These are phyloP conservation scores for Pavo muticus DNA, from an alignment of 2,113 vertebrate genomes.

Conservation along the genomic window DNA sequence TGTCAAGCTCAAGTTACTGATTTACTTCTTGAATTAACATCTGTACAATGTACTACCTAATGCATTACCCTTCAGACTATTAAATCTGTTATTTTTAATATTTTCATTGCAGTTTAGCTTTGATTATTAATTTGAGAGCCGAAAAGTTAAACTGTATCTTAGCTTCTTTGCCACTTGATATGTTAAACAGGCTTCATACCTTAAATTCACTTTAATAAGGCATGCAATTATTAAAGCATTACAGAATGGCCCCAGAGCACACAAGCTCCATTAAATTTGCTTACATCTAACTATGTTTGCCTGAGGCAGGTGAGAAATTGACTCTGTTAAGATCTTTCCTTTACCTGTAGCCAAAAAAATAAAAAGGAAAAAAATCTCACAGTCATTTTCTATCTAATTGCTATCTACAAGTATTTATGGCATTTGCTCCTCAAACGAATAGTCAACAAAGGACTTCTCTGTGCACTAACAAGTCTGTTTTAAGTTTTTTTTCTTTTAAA, in stretches of 20 bases:
- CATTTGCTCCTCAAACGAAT: conserved; percentile 78
- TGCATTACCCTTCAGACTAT: conserved; percentile 22
- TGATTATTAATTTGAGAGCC: conserved; percentile 64
- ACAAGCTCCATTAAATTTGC: conserved; percentile 85
- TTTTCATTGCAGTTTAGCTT: conserved; percentile 62
- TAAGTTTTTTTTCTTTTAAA: conserved; percentile 42
- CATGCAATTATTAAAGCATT: conserved; percentile 87
- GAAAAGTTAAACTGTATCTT: conserved; percentile 66
- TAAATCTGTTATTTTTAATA: conserved; percentile 74
- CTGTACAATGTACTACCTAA: background rate
- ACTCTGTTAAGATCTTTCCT: conserved; percentile 87
- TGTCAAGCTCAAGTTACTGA: conserved; percentile 57
- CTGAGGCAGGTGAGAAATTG: conserved; percentile 90
- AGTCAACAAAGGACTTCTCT: conserved; percentile 76
- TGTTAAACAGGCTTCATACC: conserved; percentile 82
- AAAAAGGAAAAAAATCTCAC: background rate
- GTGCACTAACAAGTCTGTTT: conserved; percentile 48
- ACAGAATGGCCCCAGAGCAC: conserved; percentile 81
- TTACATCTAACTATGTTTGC: conserved; percentile 89
- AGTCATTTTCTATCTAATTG: conserved; percentile 85
- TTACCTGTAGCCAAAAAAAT: conserved; percentile 83
- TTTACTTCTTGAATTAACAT: conserved; percentile 48
- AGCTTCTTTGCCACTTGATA: conserved; percentile 82
- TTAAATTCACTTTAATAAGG: conserved; percentile 87
- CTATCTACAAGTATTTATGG: conserved; percentile 84